phyloP scores from a whole-genome alignment of 2,797 vertebrate genomes.

The Falco berigora region DNA sequence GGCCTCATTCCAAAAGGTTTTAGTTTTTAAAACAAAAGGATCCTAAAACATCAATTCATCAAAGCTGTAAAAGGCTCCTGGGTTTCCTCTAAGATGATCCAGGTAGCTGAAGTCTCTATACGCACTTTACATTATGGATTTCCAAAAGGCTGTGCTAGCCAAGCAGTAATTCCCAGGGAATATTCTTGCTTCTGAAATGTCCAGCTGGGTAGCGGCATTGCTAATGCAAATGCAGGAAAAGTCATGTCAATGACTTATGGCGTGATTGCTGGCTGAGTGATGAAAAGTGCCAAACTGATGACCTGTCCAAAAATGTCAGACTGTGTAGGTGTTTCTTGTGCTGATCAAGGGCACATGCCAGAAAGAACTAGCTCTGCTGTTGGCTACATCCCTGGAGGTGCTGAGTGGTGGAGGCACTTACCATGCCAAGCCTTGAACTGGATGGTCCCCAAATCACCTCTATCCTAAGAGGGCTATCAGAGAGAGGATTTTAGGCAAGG shows the following conservation, averaged over 20 bases:
- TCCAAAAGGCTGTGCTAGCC: background rate
- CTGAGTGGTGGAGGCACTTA: background rate
- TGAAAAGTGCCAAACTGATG: background rate
- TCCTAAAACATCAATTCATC: background rate
- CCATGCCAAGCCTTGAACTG: background rate
- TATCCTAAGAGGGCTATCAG: background rate
- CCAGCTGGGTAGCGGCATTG: background rate
- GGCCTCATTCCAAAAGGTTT: background rate
- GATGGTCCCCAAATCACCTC: background rate
- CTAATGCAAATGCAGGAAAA: background rate
- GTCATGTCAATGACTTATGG: background rate
- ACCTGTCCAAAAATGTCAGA: background rate
- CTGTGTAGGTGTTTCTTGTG: background rate
- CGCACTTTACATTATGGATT: background rate
- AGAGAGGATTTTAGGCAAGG: background rate
- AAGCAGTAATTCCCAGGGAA: background rate
- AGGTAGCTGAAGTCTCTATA: background rate
- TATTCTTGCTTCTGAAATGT: background rate
- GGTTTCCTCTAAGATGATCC: background rate
- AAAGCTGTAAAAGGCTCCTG: background rate
- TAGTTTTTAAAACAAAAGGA: background rate
- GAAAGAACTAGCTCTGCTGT: background rate
- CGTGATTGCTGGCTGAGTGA: background rate
- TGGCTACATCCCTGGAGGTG: background rate
- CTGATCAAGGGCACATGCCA: background rate